Evolutionary conservation across 2,888 invertebrate genomes (phyloP).

Genomic region (Cecidostiba fungosa): DNA sequence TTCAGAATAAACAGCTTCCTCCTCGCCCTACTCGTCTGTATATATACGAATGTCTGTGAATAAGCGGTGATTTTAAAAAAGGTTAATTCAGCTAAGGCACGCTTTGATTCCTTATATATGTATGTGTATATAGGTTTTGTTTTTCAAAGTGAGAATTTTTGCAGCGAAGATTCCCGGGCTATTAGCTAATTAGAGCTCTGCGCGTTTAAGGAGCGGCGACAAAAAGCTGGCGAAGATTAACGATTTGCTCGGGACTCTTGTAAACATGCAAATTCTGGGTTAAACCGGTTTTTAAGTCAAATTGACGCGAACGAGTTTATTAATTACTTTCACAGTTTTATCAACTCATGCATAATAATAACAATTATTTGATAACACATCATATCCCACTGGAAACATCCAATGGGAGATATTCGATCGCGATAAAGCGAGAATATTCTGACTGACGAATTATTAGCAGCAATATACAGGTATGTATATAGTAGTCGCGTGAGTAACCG

Average conservation of each 20-base stretch:
- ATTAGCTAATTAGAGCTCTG: not conserved
- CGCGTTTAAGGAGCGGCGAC: not conserved
- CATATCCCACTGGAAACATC: too few relatives aligned
- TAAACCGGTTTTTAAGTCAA: not conserved
- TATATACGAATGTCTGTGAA: too few relatives aligned
- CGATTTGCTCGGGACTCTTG: too few relatives aligned
- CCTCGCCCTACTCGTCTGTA: not conserved
- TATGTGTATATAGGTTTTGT: not conserved
- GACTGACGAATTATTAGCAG: too few relatives aligned
- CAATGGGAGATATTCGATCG: too few relatives aligned
- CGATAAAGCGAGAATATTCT: too few relatives aligned
- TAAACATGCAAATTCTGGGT: too few relatives aligned
- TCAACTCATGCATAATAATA: too few relatives aligned
- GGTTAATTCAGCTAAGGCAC: not conserved
- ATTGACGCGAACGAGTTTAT: not conserved
- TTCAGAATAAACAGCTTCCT: conserved; percentile 12
- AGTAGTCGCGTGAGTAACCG: too few relatives aligned
- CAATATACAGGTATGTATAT: too few relatives aligned
- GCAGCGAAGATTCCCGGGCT: not conserved
- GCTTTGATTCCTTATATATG: not conserved
- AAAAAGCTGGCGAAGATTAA: not conserved
- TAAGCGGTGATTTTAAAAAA: not conserved
- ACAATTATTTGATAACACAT: too few relatives aligned
- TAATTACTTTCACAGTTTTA: too few relatives aligned
- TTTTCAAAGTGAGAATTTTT: not conserved